Evolutionary conservation across 2,113 vertebrate genomes (phyloP).

Genomic region (Vulpes lagopus): DNA sequence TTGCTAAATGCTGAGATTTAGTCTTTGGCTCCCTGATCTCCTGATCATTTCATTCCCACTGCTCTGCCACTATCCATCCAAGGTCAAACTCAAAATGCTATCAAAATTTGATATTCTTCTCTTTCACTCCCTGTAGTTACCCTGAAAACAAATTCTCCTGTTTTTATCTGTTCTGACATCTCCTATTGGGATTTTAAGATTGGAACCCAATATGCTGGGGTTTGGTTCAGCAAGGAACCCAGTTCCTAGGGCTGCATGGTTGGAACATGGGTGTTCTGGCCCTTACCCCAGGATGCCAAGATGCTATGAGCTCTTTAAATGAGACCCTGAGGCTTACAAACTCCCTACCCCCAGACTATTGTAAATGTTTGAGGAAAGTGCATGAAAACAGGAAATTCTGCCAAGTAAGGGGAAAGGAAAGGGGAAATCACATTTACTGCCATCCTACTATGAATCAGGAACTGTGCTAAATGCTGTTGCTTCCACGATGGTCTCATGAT

Average conservation of each 20-base stretch:
- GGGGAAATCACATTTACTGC: neutral
- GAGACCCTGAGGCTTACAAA: neutral
- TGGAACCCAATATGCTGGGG: neutral
- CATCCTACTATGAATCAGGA: neutral
- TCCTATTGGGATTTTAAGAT: neutral
- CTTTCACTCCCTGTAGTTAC: neutral
- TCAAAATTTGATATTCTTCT: neutral
- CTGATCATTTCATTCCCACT: neutral
- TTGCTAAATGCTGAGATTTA: neutral
- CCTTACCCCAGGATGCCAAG: neutral
- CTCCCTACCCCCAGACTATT: neutral
- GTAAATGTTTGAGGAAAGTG: slow-evolving; percentile 20
- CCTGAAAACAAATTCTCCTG: neutral
- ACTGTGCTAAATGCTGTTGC: neutral
- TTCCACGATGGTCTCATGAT: neutral
- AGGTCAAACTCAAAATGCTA: neutral
- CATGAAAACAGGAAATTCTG: slow-evolving; percentile 14
- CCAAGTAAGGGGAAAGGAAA: neutral
- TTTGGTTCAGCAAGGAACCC: neutral
- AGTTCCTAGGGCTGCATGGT: neutral
- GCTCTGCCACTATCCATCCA: neutral
- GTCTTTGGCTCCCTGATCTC: neutral
- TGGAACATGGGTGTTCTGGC: neutral
- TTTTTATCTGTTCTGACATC: neutral
- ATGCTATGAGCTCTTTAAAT: neutral